These are phyloP conservation scores for Heliconius congener DNA, from an alignment of 1,140 invertebrate species.

Conservation along the genomic window DNA sequence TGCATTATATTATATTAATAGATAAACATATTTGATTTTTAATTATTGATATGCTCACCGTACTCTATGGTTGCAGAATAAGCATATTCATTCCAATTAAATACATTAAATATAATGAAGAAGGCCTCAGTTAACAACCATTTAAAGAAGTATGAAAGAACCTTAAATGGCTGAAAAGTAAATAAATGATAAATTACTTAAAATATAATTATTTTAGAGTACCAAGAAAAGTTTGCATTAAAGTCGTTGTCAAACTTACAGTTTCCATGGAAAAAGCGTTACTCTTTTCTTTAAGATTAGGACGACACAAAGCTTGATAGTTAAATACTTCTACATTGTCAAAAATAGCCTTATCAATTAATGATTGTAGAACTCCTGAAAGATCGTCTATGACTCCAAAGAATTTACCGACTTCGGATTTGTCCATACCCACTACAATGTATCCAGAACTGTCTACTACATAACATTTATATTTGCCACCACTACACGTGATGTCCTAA, in stretches of 20 bases:
- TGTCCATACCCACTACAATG: conserved; percentile 88
- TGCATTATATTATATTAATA: not conserved
- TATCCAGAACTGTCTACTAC: conserved; percentile 95
- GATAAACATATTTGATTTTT: not conserved
- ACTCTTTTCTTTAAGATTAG: conserved; percentile 45
- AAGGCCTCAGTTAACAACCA: conserved; percentile 65
- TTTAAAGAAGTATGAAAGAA: conserved; percentile 54
- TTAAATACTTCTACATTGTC: conserved; percentile 90
- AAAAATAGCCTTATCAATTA: conserved; percentile 89
- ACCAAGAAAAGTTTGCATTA: not conserved
- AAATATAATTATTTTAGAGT: not conserved
- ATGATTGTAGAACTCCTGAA: conserved; percentile 87
- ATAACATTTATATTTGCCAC: conserved; percentile 87
- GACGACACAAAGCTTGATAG: conserved; percentile 90
- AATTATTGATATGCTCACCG: not conserved
- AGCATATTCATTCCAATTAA: conserved; percentile 49
- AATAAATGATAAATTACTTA: conserved; percentile 6
- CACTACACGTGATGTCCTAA: conserved; percentile 81
- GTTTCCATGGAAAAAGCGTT: conserved; percentile 54
- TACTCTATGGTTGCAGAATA: conserved; percentile 34
- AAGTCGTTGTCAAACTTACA: conserved; percentile 44
- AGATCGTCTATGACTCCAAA: conserved; percentile 89
- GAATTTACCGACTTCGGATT: conserved; percentile 89
- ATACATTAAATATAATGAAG: conserved; percentile 57
- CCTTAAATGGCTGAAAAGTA: conserved; percentile 61